These are phyloP conservation scores for Harpagoxenus sublaevis DNA, from an alignment of 2,888 invertebrate species.

Conservation along the genomic window DNA sequence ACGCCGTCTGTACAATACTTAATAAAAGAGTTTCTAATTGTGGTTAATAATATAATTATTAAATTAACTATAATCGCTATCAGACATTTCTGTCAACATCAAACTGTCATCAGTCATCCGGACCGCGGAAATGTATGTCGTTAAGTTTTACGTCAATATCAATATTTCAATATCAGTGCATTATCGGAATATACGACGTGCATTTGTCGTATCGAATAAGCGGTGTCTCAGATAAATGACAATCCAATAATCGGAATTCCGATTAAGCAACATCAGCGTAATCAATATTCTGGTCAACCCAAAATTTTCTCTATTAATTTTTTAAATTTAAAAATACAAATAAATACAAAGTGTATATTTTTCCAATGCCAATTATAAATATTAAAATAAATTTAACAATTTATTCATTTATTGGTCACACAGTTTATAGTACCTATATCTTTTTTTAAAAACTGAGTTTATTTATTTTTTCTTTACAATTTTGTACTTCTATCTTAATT, in stretches of 20 bases:
- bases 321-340: neutral
- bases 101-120: neutral
- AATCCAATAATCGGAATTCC: conserved; percentile 50
- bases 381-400: neutral
- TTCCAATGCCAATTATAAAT: neutral
- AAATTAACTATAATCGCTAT: neutral
- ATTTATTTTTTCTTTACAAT: neutral
- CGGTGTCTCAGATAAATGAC: conserved; percentile 53
- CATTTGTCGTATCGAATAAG: conserved; percentile 48
- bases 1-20: no score
- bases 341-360: neutral
- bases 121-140: neutral
- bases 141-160: conserved; percentile 18
- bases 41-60: neutral
- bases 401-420: neutral
- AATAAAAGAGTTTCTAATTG: neutral
- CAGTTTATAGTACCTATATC: neutral
- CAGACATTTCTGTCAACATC: neutral
- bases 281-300: conserved; percentile 30
- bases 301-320: conserved; percentile 30
- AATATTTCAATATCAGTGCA: conserved; percentile 36
- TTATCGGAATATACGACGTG: conserved; percentile 26
- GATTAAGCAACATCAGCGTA: conserved; percentile 47
- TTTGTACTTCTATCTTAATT: neutral
- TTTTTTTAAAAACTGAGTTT: neutral